Percentiles rank a stretch among this genome's conserved stretches.
These are phyloP conservation scores for Protonibea diacanthus DNA, from an alignment of 2,797 vertebrate species.

Conservation along the genomic window DNA sequence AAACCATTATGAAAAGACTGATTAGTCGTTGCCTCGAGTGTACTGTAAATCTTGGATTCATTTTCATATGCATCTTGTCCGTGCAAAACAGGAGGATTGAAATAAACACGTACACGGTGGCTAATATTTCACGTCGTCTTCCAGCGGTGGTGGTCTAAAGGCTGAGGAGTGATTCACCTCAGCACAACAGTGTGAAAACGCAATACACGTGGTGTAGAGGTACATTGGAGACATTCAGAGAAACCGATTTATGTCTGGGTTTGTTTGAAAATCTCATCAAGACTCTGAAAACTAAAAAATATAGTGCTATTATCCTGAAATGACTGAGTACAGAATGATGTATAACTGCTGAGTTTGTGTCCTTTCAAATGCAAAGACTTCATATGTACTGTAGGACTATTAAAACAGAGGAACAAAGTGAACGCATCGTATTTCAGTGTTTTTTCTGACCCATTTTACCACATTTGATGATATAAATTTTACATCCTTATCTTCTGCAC, in stretches of 20 bases:
- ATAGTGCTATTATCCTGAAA: constrained; percentile 40
- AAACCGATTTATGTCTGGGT: too few relatives aligned
- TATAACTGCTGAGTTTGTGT: background rate
- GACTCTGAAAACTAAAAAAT: constrained; percentile 16
- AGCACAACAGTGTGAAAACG: background rate
- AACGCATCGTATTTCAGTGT: background rate
- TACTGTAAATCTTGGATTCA: background rate
- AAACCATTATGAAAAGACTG: too few relatives aligned
- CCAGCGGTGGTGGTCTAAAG: constrained; percentile 1
- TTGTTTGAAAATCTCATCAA: constrained; percentile 25
- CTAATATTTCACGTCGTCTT: background rate
- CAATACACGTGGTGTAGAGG: background rate
- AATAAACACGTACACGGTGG: background rate
- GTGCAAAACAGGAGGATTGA: background rate
- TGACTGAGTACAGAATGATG: constrained; percentile 16
- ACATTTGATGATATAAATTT: constrained; percentile 18
- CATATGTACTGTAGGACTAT: background rate
- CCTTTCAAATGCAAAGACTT: constrained; percentile 24
- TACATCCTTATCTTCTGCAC: constrained; percentile 14
- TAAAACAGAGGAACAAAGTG: background rate
- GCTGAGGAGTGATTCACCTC: constrained; percentile 11
- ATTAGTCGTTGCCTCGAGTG: background rate
- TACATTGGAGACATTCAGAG: background rate
- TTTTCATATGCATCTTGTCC: background rate
- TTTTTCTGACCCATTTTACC: constrained; percentile 16